phyloP scores from a whole-genome alignment of 2,797 vertebrate species.

The Typhlichthys eigenmanni region DNA sequence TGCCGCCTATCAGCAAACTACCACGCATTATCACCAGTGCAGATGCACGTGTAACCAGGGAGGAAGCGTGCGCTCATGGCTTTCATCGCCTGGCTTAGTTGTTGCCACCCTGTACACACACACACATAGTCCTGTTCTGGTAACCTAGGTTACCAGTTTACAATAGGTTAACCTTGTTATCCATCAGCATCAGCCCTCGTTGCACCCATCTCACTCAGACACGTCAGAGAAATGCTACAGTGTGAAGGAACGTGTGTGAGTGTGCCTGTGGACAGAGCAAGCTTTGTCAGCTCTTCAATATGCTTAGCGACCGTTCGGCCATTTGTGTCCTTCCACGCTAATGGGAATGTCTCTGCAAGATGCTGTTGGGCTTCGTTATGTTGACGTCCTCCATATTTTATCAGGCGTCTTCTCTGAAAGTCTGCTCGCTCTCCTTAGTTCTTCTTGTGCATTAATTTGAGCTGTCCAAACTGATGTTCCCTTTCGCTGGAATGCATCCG shows the following conservation, averaged over 20 bases:
- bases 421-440: not conserved
- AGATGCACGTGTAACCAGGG: no score
- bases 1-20: constrained; percentile 45
- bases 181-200: not conserved
- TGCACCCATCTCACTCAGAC: not conserved
- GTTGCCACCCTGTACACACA: not conserved
- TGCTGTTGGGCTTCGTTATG: not conserved
- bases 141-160: constrained; percentile 36
- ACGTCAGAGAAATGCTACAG: constrained; percentile 11
- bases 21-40: no score
- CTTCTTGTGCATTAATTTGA: no score
- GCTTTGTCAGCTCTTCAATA: constrained; percentile 5
- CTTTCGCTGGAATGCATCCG: no score
- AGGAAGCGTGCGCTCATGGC: not conserved
- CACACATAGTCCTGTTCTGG: not conserved
- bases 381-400: not conserved
- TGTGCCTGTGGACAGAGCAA: constrained; percentile 7
- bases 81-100: not conserved
- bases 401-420: not conserved
- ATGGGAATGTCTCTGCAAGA: not conserved
- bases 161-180: constrained; percentile 21
- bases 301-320: not conserved
- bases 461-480: no score
- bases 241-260: constrained; percentile 2
- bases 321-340: constrained; percentile 1